A percentile compares a stretch with the other conserved stretches of the same genome.
Conservation (phyloP, 1,140 invertebrate species). For the Melanaphis sacchari region DNA sequence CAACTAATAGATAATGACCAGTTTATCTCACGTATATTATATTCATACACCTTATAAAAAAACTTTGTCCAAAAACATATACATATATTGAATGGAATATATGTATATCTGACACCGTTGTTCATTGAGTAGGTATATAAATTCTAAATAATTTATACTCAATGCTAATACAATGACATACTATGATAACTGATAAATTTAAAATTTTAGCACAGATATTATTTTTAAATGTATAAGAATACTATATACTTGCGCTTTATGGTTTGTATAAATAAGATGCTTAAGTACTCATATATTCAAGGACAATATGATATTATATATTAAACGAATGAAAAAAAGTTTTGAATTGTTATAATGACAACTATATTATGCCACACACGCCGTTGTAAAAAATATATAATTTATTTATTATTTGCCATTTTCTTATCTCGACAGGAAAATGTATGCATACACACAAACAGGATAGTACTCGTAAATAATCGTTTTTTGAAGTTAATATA, state of each 20-base stretch:
- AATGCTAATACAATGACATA: background rate
- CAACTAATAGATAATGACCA: background rate
- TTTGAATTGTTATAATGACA: background rate
- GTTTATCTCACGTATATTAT: background rate
- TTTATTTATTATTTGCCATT: background rate
- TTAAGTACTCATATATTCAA: background rate
- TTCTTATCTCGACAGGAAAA: slow-evolving; percentile 47
- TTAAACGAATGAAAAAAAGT: background rate
- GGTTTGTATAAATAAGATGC: background rate
- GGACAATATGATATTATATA: background rate
- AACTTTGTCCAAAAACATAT: background rate
- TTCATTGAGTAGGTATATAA: background rate
- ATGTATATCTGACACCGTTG: background rate
- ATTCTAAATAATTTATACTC: background rate
- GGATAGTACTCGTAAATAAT: background rate
- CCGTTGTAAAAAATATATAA: background rate
- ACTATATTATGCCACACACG: background rate
- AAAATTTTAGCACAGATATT: background rate
- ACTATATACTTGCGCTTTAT: background rate
- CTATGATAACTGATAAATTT: background rate
- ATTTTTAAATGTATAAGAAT: background rate
- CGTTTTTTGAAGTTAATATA: slow-evolving; percentile 33
- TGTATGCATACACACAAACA: background rate
- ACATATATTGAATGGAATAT: background rate
- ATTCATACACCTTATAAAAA: background rate